Base-by-base conservation (phyloP, 2,113 vertebrate genomes). In the Syngnathoides biaculeatus region DNA sequence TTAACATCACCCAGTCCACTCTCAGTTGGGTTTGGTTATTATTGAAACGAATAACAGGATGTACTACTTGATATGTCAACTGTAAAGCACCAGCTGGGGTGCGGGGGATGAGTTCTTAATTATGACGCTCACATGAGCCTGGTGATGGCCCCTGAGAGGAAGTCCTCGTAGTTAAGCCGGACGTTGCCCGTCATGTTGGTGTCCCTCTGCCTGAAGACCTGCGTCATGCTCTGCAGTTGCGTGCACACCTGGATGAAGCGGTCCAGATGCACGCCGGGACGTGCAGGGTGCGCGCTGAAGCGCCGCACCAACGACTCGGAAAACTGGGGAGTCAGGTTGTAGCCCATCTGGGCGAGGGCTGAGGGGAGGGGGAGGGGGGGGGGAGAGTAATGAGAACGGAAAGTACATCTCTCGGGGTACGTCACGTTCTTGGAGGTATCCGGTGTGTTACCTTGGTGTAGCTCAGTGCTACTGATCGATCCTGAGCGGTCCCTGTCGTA, bases 281-380 rank as follows among this genome's bases (percentile, higher is more conserved):
- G 65, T 0, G 78, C 80, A 0, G 89, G 87, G 0, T 75, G 83
- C 0, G 75, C 40, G 14, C 78, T 48, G 0, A 91, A 94, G 2
- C 92, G 93, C 6, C 89, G 88, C 73, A 95, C 84, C 78, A 99
- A 74, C 14, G 90, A 86, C 80, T 97, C 94, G 1, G 93, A 92
- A 43, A 99, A 97, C 92, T 99, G 96, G 0, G 95, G 95, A 70
- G 95, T 99, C 73, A 98, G 89, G 83, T 92, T 97, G 81, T 97
- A 99, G 38, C 97, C 97, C 96, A 99, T 95, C 78, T 97, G 96
- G 68, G 93, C 90, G 10, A 99, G 91, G 35, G 95, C 97, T 99
- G 76, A 61, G 11, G 38, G 48, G 8, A 15, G 22, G 22, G 26
- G 55, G 8, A 15, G 22, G 22, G 26, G 55, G 76, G 58, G 11